phyloP scores from a whole-genome alignment of 2,797 vertebrate species.

The Tenualosa thibaudeaui region DNA sequence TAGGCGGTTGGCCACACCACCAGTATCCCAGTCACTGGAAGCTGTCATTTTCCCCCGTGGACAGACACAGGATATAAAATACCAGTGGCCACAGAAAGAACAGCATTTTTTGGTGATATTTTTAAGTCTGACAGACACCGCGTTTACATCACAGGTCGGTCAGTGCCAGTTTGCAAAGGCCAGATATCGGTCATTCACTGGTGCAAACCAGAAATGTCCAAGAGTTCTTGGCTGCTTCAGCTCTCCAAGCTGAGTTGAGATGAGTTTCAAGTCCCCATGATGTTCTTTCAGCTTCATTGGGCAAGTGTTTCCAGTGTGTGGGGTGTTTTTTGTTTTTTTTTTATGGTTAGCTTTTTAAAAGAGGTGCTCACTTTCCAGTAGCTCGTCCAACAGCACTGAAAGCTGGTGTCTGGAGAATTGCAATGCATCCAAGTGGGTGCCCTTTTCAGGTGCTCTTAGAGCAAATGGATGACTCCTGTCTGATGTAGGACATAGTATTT shows the following conservation, averaged over 20 bases:
- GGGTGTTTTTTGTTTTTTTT: neutral
- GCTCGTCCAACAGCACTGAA: neutral
- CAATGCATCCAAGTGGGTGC: neutral
- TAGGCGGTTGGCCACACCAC: neutral
- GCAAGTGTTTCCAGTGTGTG: slow-evolving; percentile 4
- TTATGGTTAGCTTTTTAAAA: slow-evolving; percentile 11
- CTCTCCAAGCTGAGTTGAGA: neutral
- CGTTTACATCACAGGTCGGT: neutral
- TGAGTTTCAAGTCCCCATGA: too few relatives aligned
- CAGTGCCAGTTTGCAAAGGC: neutral
- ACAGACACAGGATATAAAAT: neutral
- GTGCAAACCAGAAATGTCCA: neutral
- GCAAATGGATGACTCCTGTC: neutral
- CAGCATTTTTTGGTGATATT: slow-evolving; percentile 6
- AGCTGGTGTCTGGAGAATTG: neutral
- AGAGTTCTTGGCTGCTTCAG: neutral
- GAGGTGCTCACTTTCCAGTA: neutral
- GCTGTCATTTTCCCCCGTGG: neutral
- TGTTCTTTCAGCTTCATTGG: neutral
- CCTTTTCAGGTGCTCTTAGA: slow-evolving; percentile 1
- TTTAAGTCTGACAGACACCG: slow-evolving; percentile 1
- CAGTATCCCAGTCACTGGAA: neutral
- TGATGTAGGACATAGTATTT: neutral
- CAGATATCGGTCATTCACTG: neutral
- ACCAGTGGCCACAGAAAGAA: slow-evolving; percentile 4